Evolutionary conservation across 37 sponge, comb jelly and placozoan species (phyloP), one percentile per base, ranked within the genome.

Genomic region (Ephydatia muelleri): DNA sequence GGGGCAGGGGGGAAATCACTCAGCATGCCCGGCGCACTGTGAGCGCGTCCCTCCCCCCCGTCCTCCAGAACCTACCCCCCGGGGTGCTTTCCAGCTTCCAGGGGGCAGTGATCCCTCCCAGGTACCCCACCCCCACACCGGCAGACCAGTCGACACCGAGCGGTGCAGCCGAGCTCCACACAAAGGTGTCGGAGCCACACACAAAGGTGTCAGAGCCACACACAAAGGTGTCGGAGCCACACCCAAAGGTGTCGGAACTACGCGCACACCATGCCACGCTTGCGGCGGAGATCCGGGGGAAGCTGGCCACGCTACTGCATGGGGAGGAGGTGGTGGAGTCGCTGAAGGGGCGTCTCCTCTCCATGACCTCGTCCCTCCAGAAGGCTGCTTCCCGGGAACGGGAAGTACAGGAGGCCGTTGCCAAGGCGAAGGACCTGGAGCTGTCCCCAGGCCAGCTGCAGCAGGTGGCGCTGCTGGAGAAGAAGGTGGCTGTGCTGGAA

Each of bases 401-500:
- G 25, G 11, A 9, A 19, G 30, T 70, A 19, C 13, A 70, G n/a
- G 22, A 70, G 9, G 30, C n/a, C 30, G n/a, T 70, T 70, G 25
- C n/a, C 71, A 11, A 19, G 30, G 28, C 28, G 9, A 27, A 28
- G 16, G 64, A 49, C 28, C 80, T 26, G 66, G 80, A 79, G 6
- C 66, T 79, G 6, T 31, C 40, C 14, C 65, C 80, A n/a, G 80
- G 57, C n/a, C 80, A 79, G 80, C 57, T 79, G 26, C 64, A 83
- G 30, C 35, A 27, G 5, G 57, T 88, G 5, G 38, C 37, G 3
- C 5, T 78, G 35, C 72, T 88, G 14, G 40, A 88, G 74, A 69
- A 83, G 28, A 72, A 88, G 67, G 73, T 79, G 26, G 89, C 83
- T 36, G 79, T 4, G 16, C 69, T 82, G 68, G 79, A 88, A 48